These are phyloP conservation scores for Metalampra italica DNA, from an alignment of 2,888 invertebrate species.

Conservation along the genomic window DNA sequence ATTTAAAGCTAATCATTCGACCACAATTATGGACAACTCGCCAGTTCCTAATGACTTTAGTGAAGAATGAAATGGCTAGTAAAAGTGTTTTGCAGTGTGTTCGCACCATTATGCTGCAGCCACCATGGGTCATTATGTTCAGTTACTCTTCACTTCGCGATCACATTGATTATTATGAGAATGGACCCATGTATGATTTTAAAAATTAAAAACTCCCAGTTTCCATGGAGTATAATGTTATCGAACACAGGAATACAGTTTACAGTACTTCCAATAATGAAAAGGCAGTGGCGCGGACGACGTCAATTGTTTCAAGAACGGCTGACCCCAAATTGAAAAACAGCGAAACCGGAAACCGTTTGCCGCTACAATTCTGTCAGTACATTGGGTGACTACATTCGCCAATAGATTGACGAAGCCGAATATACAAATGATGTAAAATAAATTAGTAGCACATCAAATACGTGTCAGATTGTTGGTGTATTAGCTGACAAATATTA, in stretches of 20 bases:
- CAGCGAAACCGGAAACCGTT: not conserved
- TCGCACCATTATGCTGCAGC: constrained; percentile 59
- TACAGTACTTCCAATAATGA: constrained; percentile 13
- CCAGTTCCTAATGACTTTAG: constrained; percentile 24
- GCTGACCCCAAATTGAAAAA: not conserved
- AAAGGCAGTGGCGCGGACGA: constrained; percentile 1
- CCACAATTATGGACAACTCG: constrained; percentile 17
- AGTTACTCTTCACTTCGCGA: constrained; percentile 46
- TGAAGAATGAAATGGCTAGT: constrained; percentile 39
- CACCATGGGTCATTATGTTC: constrained; percentile 53
- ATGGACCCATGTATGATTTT: constrained; percentile 36
- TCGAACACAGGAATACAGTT: constrained; percentile 7
- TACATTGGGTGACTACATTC: no score
- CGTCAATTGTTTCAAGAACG: constrained; percentile 1
- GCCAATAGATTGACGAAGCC: no score
- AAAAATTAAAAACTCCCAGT: constrained; percentile 29
- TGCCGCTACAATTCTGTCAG: not conserved
- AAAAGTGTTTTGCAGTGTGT: constrained; percentile 55
- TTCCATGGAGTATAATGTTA: constrained; percentile 33
- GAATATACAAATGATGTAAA: no score
- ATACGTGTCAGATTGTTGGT: no score
- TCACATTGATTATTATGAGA: constrained; percentile 60
- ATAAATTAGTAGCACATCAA: no score
- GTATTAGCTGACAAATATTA: no score
- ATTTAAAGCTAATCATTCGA: constrained; percentile 27